phyloP scores from a whole-genome alignment of 2,797 vertebrate genomes.

The Xenops minutus region DNA sequence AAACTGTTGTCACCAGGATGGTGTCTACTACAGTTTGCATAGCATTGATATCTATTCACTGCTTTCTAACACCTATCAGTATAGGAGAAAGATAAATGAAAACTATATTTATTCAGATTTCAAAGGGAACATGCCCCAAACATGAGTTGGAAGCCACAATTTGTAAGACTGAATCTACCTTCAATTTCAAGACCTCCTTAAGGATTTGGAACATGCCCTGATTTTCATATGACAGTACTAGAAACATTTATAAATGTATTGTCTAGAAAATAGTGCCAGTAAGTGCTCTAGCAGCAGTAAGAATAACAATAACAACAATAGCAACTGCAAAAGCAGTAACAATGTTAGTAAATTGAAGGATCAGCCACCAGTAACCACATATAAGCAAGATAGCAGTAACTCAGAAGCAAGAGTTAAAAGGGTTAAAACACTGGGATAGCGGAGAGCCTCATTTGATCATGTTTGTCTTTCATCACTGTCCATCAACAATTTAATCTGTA shows the following conservation, averaged over 20 bases:
- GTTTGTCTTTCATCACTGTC: conserved; percentile 18
- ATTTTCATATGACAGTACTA: background rate
- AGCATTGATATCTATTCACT: background rate
- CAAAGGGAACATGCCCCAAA: background rate
- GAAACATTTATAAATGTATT: background rate
- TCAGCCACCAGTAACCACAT: background rate
- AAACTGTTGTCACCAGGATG: background rate
- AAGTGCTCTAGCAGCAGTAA: background rate
- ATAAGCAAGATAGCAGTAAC: background rate
- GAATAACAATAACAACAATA: background rate
- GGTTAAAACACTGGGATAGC: background rate
- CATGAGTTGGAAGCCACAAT: background rate
- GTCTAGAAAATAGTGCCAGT: background rate
- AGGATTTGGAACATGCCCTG: background rate
- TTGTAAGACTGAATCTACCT: background rate
- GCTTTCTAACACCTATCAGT: background rate
- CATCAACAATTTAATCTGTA: conserved; percentile 12
- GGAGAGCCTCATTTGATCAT: background rate
- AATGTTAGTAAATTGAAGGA: background rate
- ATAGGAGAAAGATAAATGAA: background rate
- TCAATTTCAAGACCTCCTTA: background rate
- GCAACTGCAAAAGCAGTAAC: background rate
- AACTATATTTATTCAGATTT: background rate
- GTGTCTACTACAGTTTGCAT: background rate
- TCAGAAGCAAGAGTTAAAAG: background rate